Evolutionary conservation across 2,888 invertebrate genomes (phyloP), one percentile per base, ranked within the genome.

Genomic region (Agrotis ipsilon): DNA sequence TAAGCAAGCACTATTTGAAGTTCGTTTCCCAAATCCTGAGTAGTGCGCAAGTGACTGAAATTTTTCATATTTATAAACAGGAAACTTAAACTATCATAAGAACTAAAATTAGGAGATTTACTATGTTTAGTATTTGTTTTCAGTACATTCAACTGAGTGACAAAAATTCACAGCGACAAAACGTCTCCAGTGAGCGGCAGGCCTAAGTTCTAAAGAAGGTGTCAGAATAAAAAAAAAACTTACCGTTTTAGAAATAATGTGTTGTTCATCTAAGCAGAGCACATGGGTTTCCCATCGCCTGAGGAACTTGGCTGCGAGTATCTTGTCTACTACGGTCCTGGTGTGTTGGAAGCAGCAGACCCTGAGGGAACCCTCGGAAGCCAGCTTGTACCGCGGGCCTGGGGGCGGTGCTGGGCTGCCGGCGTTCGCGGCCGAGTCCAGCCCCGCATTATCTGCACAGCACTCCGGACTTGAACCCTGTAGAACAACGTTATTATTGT

Each of bases 241-340:
- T 91, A 98, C 98, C 96, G 97, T 97, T 94, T 97, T 97, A 1
- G 98, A 98, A 55, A 97, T 95, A 59, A 98, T 97, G 85, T 97
- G 97, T 68, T 97, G 96, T 81, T 97, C 97, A 83, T 97, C 97
- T 80, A 98, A 94, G 84, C 97, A 96, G 14, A 98, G 96, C 85
- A 97, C 97, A 90, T 98, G 98, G 51, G 97, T 97, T 91, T 98
- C 98, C 98, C 98, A 98, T 77, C 98, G 95, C 63, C 98, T 94
- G 51, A 98, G 96, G 90, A 98, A 98, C 91, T 98, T 98, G 78
- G 98, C 97, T 68, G 97, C 97, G 85, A 98, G 96, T 83, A 98
- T 97, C 93, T 98, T 98, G 92, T 97, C 97, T 80, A 98, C 97
- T 71, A 98, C 97, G 48, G 98, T 98, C 81, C 98, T 96, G 5